These are phyloP conservation scores for Argentina silus DNA, from an alignment of 2,797 vertebrate genomes.

Conservation along the genomic window DNA sequence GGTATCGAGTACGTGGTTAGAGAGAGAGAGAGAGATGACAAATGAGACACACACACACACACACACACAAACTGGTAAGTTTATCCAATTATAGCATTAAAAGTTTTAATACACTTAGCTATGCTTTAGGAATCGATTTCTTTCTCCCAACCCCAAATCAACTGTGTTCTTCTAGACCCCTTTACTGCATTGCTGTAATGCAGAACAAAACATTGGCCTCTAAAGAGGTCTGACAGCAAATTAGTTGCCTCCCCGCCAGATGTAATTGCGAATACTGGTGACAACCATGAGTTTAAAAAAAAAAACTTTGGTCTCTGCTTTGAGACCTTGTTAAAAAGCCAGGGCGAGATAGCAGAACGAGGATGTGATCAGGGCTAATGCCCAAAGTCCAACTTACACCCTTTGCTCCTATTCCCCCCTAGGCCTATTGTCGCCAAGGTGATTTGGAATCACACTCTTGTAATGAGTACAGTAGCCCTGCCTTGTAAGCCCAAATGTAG, in stretches of 20 bases:
- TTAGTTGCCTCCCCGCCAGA: constrained; percentile 10
- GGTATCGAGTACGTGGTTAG: not conserved
- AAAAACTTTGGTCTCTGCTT: too few relatives aligned
- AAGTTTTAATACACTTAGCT: constrained; percentile 47
- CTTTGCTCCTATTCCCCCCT: too few relatives aligned
- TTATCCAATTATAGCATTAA: constrained; percentile 40
- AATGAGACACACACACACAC: constrained; percentile 13
- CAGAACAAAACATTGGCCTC: not conserved
- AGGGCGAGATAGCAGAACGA: too few relatives aligned
- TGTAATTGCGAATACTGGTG: constrained; percentile 10
- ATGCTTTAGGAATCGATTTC: constrained; percentile 30
- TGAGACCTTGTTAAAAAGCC: too few relatives aligned
- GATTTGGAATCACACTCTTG: too few relatives aligned
- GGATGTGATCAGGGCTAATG: too few relatives aligned
- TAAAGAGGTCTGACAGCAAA: constrained; percentile 11
- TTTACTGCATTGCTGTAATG: not conserved
- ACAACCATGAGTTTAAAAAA: not conserved
- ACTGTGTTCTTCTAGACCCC: constrained; percentile 15
- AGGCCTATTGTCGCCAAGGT: too few relatives aligned
- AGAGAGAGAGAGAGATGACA: not conserved
- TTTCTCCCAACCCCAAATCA: constrained; percentile 35
- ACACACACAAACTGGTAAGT: constrained; percentile 27
- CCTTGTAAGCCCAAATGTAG: too few relatives aligned
- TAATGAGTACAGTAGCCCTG: too few relatives aligned
- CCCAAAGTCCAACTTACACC: too few relatives aligned